phyloP scores from a whole-genome alignment of 2,113 vertebrate species.

The Triplophysa rosa region DNA sequence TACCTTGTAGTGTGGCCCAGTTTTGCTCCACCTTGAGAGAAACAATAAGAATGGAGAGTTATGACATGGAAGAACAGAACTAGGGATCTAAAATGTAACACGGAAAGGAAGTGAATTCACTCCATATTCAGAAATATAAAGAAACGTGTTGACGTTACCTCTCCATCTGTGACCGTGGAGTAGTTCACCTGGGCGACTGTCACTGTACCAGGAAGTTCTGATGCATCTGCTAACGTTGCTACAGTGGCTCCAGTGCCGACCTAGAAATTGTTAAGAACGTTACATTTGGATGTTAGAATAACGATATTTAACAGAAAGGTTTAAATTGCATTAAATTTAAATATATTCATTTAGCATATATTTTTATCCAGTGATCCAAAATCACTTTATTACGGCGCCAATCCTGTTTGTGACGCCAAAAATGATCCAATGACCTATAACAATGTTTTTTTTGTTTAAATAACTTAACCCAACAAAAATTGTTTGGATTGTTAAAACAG shows the following conservation, averaged over 20 bases:
- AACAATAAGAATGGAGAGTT: background rate
- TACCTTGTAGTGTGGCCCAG: conserved; percentile 93
- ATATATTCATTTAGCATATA: no score
- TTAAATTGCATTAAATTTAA: no score
- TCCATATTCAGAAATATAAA: background rate
- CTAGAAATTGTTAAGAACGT: conserved; percentile 59
- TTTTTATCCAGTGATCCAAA: no score
- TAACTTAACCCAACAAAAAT: no score
- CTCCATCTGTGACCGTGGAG: conserved; percentile 89
- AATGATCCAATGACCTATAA: no score
- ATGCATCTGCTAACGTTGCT: conserved; percentile 93
- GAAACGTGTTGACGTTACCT: conserved; percentile 73
- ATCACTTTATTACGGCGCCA: no score
- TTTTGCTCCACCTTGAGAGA: conserved; percentile 76
- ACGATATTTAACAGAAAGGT: no score
- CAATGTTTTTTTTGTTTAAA: no score
- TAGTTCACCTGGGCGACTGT: conserved; percentile 98
- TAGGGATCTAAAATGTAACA: background rate
- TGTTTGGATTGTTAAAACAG: no score
- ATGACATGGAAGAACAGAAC: background rate
- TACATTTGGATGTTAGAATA: no score
- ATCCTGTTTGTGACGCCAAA: no score
- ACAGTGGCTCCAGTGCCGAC: conserved; percentile 96
- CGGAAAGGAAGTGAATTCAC: background rate
- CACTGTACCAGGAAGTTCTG: conserved; percentile 91